A percentile compares a stretch with the other conserved stretches of the same genome.
Conservation (phyloP, 2,888 invertebrate species). For the Dendrolimus houi region DNA sequence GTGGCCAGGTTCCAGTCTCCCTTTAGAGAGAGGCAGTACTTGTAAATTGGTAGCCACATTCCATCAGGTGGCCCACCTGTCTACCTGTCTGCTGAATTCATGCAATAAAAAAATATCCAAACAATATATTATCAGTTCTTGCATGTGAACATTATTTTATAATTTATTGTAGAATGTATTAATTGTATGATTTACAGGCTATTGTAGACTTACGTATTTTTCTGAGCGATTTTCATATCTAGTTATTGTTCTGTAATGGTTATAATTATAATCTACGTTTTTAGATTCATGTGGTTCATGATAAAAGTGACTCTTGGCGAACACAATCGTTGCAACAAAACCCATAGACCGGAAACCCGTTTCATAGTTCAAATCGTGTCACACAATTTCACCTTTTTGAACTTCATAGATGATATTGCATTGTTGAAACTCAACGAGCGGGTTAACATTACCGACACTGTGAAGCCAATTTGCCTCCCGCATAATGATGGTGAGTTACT, state of each 20-base stretch:
- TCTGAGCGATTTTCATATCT: too few relatives aligned
- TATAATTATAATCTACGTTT: slow-evolving; percentile 13
- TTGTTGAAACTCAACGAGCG: slow-evolving; percentile 85
- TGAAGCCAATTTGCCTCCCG: slow-evolving; percentile 90
- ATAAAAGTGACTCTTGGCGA: slow-evolving; percentile 91
- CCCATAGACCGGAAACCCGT: slow-evolving; percentile 82
- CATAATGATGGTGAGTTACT: slow-evolving; percentile 70
- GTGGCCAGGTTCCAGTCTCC: too few relatives aligned
- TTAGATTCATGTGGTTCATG: slow-evolving; percentile 94
- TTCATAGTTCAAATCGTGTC: slow-evolving; percentile 84
- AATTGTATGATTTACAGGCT: too few relatives aligned
- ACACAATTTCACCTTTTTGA: slow-evolving; percentile 87
- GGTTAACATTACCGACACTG: slow-evolving; percentile 84
- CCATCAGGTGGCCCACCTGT: too few relatives aligned
- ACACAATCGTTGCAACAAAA: slow-evolving; percentile 87
- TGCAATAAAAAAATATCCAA: too few relatives aligned
- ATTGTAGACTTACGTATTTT: too few relatives aligned
- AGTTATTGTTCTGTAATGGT: too few relatives aligned
- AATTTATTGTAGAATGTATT: neutral
- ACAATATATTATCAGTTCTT: too few relatives aligned
- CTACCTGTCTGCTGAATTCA: too few relatives aligned
- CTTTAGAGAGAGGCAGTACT: too few relatives aligned
- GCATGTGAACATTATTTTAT: neutral
- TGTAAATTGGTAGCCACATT: too few relatives aligned
- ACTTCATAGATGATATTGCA: slow-evolving; percentile 91